phyloP scores from a whole-genome alignment of 1,140 invertebrate genomes.

The Anthonomus grandis region DNA sequence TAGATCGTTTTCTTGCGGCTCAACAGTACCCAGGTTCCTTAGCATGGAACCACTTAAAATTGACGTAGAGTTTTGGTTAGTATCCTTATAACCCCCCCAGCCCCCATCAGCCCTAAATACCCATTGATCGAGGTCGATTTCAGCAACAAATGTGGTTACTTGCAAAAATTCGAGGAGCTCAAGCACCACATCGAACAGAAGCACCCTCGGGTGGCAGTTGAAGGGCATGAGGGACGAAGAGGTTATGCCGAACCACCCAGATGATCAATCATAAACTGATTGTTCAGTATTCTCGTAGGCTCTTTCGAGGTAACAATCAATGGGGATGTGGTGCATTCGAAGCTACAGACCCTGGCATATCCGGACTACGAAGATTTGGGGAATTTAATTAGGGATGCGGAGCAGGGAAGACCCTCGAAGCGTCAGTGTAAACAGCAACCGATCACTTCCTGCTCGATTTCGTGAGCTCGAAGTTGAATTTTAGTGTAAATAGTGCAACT shows the following conservation, averaged over 20 bases:
- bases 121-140: slow-evolving; percentile 34
- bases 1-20: no score
- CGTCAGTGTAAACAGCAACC: slow-evolving; percentile 43
- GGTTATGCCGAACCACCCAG: slow-evolving; percentile 36
- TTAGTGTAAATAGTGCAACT: no score
- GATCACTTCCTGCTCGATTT: slow-evolving; percentile 33
- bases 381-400: slow-evolving; percentile 41
- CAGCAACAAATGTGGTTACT: slow-evolving; percentile 53
- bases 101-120: not conserved
- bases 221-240: slow-evolving; percentile 48
- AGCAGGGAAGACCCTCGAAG: slow-evolving; percentile 36
- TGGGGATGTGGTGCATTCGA: slow-evolving; percentile 52
- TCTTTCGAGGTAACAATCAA: slow-evolving; percentile 55
- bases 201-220: slow-evolving; percentile 48
- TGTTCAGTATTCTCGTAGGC: slow-evolving; percentile 35
- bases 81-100: slow-evolving; percentile 5
- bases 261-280: not conserved
- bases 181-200: slow-evolving; percentile 44
- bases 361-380: slow-evolving; percentile 51
- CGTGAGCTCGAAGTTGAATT: no score
- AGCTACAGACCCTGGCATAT: slow-evolving; percentile 51
- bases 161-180: slow-evolving; percentile 50
- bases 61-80: slow-evolving; percentile 42
- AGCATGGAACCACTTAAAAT: slow-evolving; percentile 52
- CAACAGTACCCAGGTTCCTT: not conserved